Evolutionary conservation across 2,113 vertebrate species (phyloP).

Genomic region (Chaenocephalus aceratus): DNA sequence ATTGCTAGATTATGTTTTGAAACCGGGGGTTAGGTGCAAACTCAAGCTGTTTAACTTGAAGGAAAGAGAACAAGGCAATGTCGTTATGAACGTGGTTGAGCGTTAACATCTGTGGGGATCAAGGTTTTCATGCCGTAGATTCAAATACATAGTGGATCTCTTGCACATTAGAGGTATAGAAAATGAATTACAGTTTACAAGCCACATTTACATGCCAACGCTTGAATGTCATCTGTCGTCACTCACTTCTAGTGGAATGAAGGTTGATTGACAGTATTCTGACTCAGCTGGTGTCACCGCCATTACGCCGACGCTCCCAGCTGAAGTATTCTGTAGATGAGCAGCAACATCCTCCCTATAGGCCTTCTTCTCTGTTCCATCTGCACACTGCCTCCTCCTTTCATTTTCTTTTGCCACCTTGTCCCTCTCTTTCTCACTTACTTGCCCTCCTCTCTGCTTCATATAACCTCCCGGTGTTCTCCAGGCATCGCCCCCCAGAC

Average conservation of each 20-base stretch:
- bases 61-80: neutral
- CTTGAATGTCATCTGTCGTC: conserved; percentile 56
- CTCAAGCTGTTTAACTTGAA: neutral
- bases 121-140: conserved; percentile 30
- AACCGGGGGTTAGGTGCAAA: neutral
- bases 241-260: conserved; percentile 41
- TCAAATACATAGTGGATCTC: neutral
- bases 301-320: conserved; percentile 34
- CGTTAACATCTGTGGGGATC: conserved; percentile 21
- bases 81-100: neutral
- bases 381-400: conserved; percentile 33
- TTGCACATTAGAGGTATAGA: conserved; percentile 32
- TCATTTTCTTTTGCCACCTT: conserved; percentile 42
- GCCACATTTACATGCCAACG: conserved; percentile 55
- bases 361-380: conserved; percentile 8
- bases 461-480: conserved; percentile 20
- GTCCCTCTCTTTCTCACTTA: conserved; percentile 20
- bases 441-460: conserved; percentile 15
- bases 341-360: conserved; percentile 33
- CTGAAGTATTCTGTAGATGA: conserved; percentile 34
- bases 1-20: neutral
- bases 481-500: conserved; percentile 42
- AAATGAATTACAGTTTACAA: conserved; percentile 26
- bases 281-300: conserved; percentile 49
- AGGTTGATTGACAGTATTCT: conserved; percentile 67